Percentiles rank a stretch among this genome's conserved stretches.
phyloP scores from a whole-genome alignment of 2,113 vertebrate genomes.

The Myanophis thanlyinensis region DNA sequence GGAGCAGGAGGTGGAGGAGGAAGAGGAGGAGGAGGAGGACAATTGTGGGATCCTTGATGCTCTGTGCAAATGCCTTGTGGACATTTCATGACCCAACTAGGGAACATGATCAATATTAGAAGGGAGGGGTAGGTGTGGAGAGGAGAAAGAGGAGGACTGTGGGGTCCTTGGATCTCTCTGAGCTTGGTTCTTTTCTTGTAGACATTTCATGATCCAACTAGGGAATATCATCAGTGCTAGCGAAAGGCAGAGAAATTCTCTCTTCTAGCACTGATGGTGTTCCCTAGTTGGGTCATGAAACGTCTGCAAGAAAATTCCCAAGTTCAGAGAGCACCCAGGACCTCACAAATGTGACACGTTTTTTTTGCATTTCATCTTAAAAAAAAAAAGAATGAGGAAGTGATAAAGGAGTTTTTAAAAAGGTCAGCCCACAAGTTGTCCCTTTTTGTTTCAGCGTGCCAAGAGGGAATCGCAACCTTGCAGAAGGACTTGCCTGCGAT shows the following conservation, averaged over 20 bases:
- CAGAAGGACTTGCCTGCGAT: neutral
- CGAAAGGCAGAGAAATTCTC: neutral
- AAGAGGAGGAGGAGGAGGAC: too few relatives aligned
- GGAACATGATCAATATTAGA: too few relatives aligned
- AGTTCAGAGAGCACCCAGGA: neutral
- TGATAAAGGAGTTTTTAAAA: neutral
- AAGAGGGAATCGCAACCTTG: neutral
- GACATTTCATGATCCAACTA: too few relatives aligned
- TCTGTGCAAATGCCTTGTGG: too few relatives aligned
- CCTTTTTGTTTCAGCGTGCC: neutral
- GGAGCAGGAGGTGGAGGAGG: too few relatives aligned
- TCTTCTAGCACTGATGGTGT: neutral
- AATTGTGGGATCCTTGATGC: too few relatives aligned
- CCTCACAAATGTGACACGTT: too few relatives aligned
- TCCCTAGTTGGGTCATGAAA: neutral
- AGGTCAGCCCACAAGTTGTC: fast-evolving
- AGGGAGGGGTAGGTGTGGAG: too few relatives aligned
- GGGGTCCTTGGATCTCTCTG: too few relatives aligned
- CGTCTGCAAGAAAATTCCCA: neutral
- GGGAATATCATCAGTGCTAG: neutral
- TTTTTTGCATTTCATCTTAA: neutral
- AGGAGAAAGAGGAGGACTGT: too few relatives aligned
- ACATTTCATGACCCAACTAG: too few relatives aligned
- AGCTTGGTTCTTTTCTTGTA: too few relatives aligned
- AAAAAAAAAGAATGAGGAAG: neutral